A percentile compares a stretch with the other conserved stretches of the same genome.
Conservation (phyloP, 35 echinoderm and acorn worm genomes). For the Ophioderma brevispina region DNA sequence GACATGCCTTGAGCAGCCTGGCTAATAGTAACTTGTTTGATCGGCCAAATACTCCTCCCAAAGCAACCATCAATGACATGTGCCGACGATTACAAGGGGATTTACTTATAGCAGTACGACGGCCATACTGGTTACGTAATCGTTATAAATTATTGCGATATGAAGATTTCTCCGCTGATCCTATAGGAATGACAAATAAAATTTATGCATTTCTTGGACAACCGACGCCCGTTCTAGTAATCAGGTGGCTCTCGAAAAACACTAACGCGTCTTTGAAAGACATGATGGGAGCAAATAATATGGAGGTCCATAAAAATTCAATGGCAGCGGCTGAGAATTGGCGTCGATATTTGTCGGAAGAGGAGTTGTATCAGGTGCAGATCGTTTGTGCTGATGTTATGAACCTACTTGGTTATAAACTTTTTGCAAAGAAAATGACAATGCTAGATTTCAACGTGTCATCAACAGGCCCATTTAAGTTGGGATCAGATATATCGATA, state of each 20-base stretch:
- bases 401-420: neutral
- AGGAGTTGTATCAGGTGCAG: neutral
- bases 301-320: neutral
- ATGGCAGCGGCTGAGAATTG: neutral
- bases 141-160: neutral
- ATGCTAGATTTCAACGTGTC: neutral
- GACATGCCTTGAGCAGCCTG: no score
- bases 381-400: neutral
- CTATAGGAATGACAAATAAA: neutral
- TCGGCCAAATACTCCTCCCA: neutral
- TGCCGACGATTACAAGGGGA: neutral
- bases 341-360: neutral
- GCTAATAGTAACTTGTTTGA: no score
- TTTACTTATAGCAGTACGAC: neutral
- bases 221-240: no score
- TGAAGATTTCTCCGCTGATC: neutral
- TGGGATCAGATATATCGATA: no score
- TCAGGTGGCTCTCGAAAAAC: no score
- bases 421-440: neutral
- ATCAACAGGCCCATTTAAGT: neutral
- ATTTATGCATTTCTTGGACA: neutral
- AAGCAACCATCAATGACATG: neutral
- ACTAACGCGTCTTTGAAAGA: neutral
- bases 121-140: neutral
- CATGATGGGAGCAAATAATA: neutral